A percentile compares a stretch with the other conserved stretches of the same genome.
These are phyloP conservation scores for Bruchidius siliquastri DNA, from an alignment of 2,888 invertebrate genomes.

Conservation along the genomic window DNA sequence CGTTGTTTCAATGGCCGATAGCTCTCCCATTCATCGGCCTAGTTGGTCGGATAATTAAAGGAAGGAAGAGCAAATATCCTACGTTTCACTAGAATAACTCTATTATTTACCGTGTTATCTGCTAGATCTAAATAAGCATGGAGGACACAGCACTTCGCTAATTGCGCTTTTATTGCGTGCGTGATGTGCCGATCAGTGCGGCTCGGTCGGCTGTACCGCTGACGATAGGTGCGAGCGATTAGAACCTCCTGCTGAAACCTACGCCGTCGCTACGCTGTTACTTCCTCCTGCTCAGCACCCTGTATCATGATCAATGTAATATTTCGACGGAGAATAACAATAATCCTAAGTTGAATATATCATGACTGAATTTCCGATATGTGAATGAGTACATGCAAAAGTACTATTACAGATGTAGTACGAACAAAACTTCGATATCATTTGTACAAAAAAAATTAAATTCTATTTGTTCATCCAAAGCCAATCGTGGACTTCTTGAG, in stretches of 20 bases:
- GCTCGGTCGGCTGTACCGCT: neutral
- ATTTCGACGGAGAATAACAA: too few species aligned
- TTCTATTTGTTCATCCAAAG: too few species aligned
- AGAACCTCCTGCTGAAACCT: neutral
- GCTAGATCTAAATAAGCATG: constrained; percentile 45
- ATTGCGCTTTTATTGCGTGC: constrained; percentile 43
- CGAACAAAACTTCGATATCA: too few species aligned
- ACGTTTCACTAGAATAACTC: constrained; percentile 43
- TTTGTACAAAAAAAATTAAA: too few species aligned
- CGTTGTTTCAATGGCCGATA: neutral
- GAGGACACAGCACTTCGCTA: constrained; percentile 45
- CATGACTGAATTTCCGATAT: too few species aligned
- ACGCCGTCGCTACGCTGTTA: neutral
- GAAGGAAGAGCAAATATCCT: constrained; percentile 42
- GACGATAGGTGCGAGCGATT: neutral
- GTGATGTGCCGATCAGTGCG: constrained; percentile 9
- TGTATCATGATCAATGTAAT: neutral
- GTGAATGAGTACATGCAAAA: too few species aligned
- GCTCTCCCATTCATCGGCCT: constrained; percentile 1
- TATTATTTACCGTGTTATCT: constrained; percentile 44
- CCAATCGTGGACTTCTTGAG: too few species aligned
- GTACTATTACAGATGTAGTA: too few species aligned
- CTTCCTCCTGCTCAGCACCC: neutral
- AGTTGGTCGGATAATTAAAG: constrained; percentile 35
- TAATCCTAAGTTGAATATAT: too few species aligned